Evolutionary conservation across 2,888 invertebrate species (phyloP).

Genomic region (Epirrita christyi): DNA sequence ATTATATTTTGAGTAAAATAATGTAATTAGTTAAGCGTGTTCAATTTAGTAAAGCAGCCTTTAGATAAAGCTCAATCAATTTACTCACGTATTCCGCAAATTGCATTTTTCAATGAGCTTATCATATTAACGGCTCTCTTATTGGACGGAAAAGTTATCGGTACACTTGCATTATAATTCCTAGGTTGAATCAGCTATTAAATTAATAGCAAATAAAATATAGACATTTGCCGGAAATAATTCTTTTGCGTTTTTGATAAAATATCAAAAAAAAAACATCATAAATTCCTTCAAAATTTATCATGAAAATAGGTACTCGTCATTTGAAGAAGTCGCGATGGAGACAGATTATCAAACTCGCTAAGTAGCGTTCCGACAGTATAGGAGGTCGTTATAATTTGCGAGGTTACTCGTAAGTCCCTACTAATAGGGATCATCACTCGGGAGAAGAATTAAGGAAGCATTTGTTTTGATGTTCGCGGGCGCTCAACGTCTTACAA

Average conservation of each 20-base stretch:
- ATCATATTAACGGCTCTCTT: slow-evolving; percentile 14
- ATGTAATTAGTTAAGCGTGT: too few relatives aligned
- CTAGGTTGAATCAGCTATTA: neutral
- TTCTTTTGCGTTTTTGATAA: too few relatives aligned
- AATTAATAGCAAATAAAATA: too few relatives aligned
- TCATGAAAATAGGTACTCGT: slow-evolving; percentile 32
- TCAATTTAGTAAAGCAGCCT: too few relatives aligned
- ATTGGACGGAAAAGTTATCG: slow-evolving; percentile 2
- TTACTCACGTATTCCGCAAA: slow-evolving; percentile 10
- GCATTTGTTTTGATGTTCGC: slow-evolving; percentile 81
- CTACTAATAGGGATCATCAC: slow-evolving; percentile 82
- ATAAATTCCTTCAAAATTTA: slow-evolving; percentile 33
- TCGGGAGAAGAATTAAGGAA: slow-evolving; percentile 72
- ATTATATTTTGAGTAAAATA: too few relatives aligned
- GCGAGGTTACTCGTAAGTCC: slow-evolving; percentile 80
- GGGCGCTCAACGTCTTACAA: slow-evolving; percentile 54
- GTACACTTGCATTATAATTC: neutral
- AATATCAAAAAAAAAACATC: slow-evolving; percentile 7
- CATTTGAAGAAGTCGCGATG: slow-evolving; percentile 46
- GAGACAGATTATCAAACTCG: slow-evolving; percentile 76
- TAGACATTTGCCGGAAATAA: too few relatives aligned
- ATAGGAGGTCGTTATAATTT: slow-evolving; percentile 75
- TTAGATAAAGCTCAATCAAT: slow-evolving; percentile 20
- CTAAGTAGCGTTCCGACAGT: slow-evolving; percentile 62
- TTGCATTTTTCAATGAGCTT: slow-evolving; percentile 20